Conservation (phyloP, 2,888 invertebrate genomes). For the Blastobasis adustella region DNA sequence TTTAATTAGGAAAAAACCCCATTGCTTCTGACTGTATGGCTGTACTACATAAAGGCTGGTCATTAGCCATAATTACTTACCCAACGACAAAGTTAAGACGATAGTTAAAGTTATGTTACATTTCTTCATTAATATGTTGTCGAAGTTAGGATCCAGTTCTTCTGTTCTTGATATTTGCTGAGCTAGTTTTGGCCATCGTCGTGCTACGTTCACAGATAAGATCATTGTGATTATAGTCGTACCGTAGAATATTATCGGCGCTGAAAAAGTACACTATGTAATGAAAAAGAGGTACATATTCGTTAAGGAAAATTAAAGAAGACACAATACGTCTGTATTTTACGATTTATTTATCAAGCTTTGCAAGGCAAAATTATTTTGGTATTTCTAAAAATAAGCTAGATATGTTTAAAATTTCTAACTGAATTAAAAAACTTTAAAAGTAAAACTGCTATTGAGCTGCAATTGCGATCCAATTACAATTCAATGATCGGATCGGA, state of each 20-base stretch:
- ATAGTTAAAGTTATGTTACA: slow-evolving; percentile 51
- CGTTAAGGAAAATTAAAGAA: no score
- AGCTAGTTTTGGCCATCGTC: slow-evolving; percentile 43
- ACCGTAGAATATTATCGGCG: slow-evolving; percentile 49
- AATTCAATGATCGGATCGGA: no score
- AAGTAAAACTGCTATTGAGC: no score
- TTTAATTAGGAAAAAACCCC: no score
- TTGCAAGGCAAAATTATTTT: background rate
- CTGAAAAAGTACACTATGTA: slow-evolving; percentile 25
- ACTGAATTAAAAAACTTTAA: no score
- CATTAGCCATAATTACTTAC: slow-evolving; percentile 27
- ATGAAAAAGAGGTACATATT: background rate
- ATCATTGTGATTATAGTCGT: slow-evolving; percentile 47
- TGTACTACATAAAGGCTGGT: no score
- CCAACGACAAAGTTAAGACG: slow-evolving; percentile 38
- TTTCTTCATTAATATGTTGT: slow-evolving; percentile 29
- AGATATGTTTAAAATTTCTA: no score
- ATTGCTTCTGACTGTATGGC: no score
- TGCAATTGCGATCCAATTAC: background rate
- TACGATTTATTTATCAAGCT: background rate
- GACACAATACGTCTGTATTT: no score
- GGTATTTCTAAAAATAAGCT: background rate
- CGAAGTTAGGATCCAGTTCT: slow-evolving; percentile 45
- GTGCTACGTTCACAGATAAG: slow-evolving; percentile 46
- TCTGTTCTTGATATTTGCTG: slow-evolving; percentile 41